A percentile compares a stretch with the other conserved stretches of the same genome.
phyloP scores from a whole-genome alignment of 2,113 vertebrate genomes.

The Chaetops frenatus region DNA sequence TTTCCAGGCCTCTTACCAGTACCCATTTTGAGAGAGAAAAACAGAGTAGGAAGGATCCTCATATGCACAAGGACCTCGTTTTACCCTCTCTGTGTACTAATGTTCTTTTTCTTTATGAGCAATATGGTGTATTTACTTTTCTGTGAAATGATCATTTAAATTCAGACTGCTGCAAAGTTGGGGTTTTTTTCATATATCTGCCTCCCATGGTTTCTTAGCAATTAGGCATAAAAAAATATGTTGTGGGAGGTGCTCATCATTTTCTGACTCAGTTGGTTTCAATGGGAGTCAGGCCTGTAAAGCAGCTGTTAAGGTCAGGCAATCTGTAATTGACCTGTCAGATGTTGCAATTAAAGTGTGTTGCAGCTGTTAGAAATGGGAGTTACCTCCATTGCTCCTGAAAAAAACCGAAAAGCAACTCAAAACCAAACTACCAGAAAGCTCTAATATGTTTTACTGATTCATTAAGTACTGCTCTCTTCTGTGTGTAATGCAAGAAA shows the following conservation, averaged over 20 bases:
- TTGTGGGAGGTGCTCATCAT: neutral
- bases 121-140: neutral
- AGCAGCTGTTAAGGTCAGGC: conserved; percentile 26
- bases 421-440: neutral
- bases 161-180: neutral
- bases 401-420: neutral
- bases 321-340: neutral
- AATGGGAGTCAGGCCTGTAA: neutral
- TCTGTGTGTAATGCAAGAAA: neutral
- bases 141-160: neutral
- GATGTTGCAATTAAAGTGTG: neutral
- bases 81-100: neutral
- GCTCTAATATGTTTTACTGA: neutral
- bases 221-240: neutral
- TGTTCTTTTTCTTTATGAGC: neutral
- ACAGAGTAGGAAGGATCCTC: neutral
- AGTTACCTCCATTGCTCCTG: neutral
- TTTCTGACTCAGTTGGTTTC: conserved; percentile 43
- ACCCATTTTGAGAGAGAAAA: neutral
- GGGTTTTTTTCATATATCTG: neutral
- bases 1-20: neutral
- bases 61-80: neutral
- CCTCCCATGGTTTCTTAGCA: conserved; percentile 9
- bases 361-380: neutral
- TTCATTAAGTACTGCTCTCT: neutral